Conservation (phyloP, 2,888 invertebrate genomes). For the Mycalesis mineus region DNA sequence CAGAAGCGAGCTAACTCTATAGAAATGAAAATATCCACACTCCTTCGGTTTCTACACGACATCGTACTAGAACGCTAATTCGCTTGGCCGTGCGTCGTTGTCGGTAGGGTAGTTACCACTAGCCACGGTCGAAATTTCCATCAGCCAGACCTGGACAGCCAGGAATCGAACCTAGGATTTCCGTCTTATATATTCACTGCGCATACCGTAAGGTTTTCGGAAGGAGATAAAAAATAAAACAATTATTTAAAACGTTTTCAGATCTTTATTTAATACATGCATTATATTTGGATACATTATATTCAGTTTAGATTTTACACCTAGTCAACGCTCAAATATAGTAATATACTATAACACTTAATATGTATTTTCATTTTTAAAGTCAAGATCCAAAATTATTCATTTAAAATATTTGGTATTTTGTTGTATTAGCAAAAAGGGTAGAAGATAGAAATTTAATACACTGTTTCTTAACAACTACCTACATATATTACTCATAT, state of each 20-base stretch:
- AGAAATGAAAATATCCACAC: no score
- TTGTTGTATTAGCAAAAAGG: slow-evolving; percentile 19
- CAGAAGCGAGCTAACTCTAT: no score
- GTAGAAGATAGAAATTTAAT: slow-evolving; percentile 22
- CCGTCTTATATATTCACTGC: no score
- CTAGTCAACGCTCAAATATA: slow-evolving; percentile 56
- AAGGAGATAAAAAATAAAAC: slow-evolving; percentile 24
- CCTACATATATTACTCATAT: slow-evolving; percentile 14
- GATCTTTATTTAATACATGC: slow-evolving; percentile 34
- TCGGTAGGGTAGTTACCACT: no score
- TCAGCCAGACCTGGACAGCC: no score
- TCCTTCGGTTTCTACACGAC: no score
- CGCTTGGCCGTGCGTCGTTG: no score
- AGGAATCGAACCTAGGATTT: no score
- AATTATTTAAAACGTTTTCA: slow-evolving; percentile 27
- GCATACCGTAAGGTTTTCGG: no score
- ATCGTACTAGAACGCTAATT: no score
- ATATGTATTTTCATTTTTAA: slow-evolving; percentile 24
- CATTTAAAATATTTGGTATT: slow-evolving; percentile 21
- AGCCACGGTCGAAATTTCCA: no score
- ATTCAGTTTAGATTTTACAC: slow-evolving; percentile 43
- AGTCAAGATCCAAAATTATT: slow-evolving; percentile 30
- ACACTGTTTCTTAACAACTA: slow-evolving; percentile 22
- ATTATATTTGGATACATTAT: slow-evolving; percentile 39
- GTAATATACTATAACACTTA: slow-evolving; percentile 37